Conservation (phyloP, 2,888 invertebrate species). For the Limenitis camilla region DNA sequence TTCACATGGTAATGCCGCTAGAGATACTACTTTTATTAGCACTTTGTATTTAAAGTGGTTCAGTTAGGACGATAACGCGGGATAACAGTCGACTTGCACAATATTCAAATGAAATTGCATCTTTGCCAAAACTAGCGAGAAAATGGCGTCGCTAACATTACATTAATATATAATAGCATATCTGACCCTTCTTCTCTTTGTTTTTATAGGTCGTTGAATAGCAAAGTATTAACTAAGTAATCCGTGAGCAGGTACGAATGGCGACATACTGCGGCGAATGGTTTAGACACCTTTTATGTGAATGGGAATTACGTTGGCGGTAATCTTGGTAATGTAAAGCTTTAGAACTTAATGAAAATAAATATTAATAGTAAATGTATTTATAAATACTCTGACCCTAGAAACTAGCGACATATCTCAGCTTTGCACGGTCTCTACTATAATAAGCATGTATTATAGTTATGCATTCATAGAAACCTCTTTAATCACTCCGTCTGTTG, state of each 20-base stretch:
- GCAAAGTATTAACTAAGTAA: constrained; percentile 14
- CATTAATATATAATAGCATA: constrained; percentile 71
- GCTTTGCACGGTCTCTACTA: no score
- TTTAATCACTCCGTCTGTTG: no score
- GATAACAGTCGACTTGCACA: constrained; percentile 68
- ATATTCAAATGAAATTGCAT: constrained; percentile 75
- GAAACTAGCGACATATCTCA: no score
- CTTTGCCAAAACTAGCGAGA: constrained; percentile 72
- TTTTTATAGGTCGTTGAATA: constrained; percentile 66
- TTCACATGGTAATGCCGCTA: constrained; percentile 36
- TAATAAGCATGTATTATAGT: no score
- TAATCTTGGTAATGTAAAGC: background rate
- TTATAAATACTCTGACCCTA: no score
- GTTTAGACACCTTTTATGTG: background rate
- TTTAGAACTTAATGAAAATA: no score
- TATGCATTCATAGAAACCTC: no score
- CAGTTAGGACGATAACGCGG: constrained; percentile 55
- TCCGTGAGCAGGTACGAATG: constrained; percentile 10
- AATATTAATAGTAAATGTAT: no score
- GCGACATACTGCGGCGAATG: no score
- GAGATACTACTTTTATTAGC: constrained; percentile 56
- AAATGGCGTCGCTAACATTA: constrained; percentile 68
- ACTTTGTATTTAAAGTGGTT: constrained; percentile 66
- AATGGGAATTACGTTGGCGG: background rate
- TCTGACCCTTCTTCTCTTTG: constrained; percentile 66